phyloP scores from a whole-genome alignment of 2,113 vertebrate species.

The Seriola dumerili region DNA sequence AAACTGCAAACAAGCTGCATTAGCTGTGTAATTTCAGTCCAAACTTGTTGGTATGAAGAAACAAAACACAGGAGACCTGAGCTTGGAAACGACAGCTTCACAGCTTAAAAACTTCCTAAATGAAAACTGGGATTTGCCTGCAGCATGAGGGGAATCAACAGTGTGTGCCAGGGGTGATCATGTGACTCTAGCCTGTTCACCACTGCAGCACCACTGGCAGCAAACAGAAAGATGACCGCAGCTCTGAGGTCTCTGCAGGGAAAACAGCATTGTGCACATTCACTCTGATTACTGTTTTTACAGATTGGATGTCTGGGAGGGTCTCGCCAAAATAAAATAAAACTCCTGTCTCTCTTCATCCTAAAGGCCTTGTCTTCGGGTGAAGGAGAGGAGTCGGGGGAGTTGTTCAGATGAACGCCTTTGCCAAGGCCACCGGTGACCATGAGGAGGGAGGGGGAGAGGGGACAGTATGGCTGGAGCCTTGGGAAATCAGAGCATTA shows the following conservation, averaged over 20 bases:
- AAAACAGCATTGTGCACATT: slow-evolving; percentile 9
- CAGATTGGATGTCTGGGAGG: background rate
- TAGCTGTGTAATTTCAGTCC: background rate
- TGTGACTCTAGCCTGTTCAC: background rate
- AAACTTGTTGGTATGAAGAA: background rate
- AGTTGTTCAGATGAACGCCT: slow-evolving; percentile 41
- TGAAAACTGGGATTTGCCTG: slow-evolving; percentile 10
- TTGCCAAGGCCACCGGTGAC: slow-evolving; percentile 59
- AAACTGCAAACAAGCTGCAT: background rate
- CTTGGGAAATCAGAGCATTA: slow-evolving; percentile 71
- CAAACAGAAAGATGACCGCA: background rate
- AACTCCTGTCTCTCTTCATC: background rate
- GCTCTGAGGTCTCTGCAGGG: slow-evolving; percentile 5
- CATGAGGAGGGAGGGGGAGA: background rate
- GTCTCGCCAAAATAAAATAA: slow-evolving; percentile 24
- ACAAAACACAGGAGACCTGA: background rate
- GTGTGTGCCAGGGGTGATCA: background rate
- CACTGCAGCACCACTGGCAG: slow-evolving; percentile 8
- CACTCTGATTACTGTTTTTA: slow-evolving; percentile 7
- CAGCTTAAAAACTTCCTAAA: background rate
- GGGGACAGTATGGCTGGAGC: slow-evolving; percentile 42
- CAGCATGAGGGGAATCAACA: background rate
- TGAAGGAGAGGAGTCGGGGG: slow-evolving; percentile 37
- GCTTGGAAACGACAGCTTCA: background rate
- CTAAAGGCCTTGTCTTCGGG: background rate